These are phyloP conservation scores for Drosophila kanekoi DNA, from an alignment of 2,888 invertebrate species.

Conservation along the genomic window DNA sequence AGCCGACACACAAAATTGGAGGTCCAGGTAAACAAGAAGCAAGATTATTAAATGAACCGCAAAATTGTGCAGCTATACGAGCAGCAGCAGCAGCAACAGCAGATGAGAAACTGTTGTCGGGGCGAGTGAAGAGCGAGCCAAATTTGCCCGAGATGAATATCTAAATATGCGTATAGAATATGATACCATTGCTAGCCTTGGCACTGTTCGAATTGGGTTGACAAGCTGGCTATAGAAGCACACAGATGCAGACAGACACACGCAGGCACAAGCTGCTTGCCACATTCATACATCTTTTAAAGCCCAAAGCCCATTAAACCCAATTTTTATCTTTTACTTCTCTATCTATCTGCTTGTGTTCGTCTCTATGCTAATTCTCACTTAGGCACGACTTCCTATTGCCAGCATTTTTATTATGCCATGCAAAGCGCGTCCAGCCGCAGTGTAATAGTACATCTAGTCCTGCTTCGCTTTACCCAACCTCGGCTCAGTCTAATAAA, in stretches of 20 bases:
- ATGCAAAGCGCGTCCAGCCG: conserved; percentile 56
- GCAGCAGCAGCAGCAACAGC: conserved; percentile 16
- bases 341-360: background rate
- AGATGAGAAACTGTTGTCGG: background rate
- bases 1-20: conserved; percentile 44
- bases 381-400: conserved; percentile 54
- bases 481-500: conserved; percentile 11
- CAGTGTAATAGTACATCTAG: conserved; percentile 33
- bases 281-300: conserved; percentile 26
- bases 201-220: conserved; percentile 23
- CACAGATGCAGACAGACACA: conserved; percentile 3
- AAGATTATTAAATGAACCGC: conserved; percentile 78
- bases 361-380: conserved; percentile 49
- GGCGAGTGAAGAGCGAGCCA: background rate
- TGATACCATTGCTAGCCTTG: conserved; percentile 39
- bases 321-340: conserved; percentile 35
- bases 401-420: conserved; percentile 45
- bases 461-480: conserved; percentile 2
- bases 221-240: conserved; percentile 1
- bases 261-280: conserved; percentile 3
- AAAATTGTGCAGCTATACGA: conserved; percentile 75
- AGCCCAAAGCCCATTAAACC: conserved; percentile 40
- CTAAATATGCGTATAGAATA: conserved; percentile 55
- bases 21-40: conserved; percentile 73
- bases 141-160: conserved; percentile 49